Base-by-base conservation (phyloP, 2,888 invertebrate genomes). In the Laothoe populi region DNA sequence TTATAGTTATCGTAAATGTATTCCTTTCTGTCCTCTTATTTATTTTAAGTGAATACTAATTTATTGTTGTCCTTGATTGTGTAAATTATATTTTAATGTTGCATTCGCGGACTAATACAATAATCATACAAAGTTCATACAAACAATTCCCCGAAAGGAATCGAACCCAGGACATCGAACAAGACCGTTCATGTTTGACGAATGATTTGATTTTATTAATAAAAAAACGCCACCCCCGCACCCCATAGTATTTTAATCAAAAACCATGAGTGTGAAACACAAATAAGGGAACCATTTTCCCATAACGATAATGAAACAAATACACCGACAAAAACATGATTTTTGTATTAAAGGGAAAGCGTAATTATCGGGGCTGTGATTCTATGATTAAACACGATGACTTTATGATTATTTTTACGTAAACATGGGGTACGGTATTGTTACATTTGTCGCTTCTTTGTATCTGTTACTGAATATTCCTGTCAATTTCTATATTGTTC, bases 281-380 rank as follows among this genome's bases (percentile, higher is more conserved):
- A 90, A 90, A 91, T 82, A 80, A 88, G 91, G 89, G 86, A 84
- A 77, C 70, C 74, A 74, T 71, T 87, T 92, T 92, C 92, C 92
- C 92, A 92, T 90, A 91, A 86, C 83, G 92, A 92, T 92, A 92
- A 90, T 90, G 87, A 84, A 86, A 82, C 81, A 76, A 85, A 82
- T 77, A 78, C 72, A 76, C 76, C 73, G 72, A 70, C 70, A 49
- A 64, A 53, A 53, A 53, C 53, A 53, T 31, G 31, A 31, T 53
- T 53, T 35, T 53, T 53, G 53, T 53, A 35, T 53, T 46, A 53
- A 53, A 31, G 53, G 53, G 31, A 53, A 46, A 46, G 23, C 23
- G 53, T 31, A 53, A 53, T 53, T 53, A 53, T 31, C 31, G 19
- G 48, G 10, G 16, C 53, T 3, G 53, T 53, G 53, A 53, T 53